Base-by-base conservation (phyloP, 2,797 vertebrate genomes). In the Nothura maculosa region DNA sequence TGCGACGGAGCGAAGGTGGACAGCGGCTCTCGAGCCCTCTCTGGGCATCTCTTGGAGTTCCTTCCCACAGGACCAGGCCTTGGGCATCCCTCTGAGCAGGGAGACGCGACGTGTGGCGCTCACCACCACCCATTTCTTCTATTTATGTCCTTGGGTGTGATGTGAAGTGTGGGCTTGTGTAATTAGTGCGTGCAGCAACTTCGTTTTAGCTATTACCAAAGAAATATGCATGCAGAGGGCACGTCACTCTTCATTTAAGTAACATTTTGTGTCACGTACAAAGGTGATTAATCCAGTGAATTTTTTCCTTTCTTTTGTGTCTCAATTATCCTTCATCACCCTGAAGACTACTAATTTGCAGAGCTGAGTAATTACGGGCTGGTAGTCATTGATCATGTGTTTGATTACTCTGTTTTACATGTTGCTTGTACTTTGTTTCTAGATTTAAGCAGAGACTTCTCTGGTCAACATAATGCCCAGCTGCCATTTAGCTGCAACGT, bases 101-200 rank as follows among this genome's bases (percentile, higher is more conserved):
- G 48, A 73, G 38, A 42, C 16, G 76, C 10, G 15, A 15, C 34
- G 42, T 34, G 55, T 45, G 55, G 40, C 60, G 20, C 63, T n/a
- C 32, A 15, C 30, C 12, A 5, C 42, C 54, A 22, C 10, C 20
- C 12, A 30, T 43, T 60, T n/a, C 10, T 42, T 32, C 1, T 0
- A 4, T 12, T 68, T 4, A 0, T 7, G 14, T 67, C 58, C 12
- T 27, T 38, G 43, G 15, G 8, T 34, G 42, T 69, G 17, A 43
- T 24, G 6, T 20, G 80, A 15, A 43, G 42, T 28, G 36, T 48
- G 25, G 17, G 2, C 47, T 87, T 58, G 19, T 34, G 8, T 72
- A 16, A 30, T 66, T 68, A 14, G 27, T 66, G 25, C 2, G 3
- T 32, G 18, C 28, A 47, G 58, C 38, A 36, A 12, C 30, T 66